Base-by-base conservation (phyloP, 1,140 invertebrate species). In the Cyclina sinensis region DNA sequence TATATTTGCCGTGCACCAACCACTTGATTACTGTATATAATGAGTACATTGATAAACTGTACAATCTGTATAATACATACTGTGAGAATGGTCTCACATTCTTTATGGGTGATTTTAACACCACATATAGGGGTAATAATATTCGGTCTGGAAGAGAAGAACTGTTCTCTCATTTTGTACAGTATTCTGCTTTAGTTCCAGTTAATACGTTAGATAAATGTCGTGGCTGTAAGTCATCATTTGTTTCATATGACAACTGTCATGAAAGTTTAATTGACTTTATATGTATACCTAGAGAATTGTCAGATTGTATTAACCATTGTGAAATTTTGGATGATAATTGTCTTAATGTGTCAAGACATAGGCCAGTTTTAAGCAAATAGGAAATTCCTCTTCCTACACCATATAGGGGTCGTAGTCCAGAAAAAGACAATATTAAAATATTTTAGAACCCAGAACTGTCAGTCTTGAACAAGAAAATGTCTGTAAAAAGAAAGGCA, bases 321-420 rank as follows among this genome's bases (percentile, higher is more conserved):
- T 54, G 48, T 81, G 51, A 81, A 59, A 81, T 81, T 32, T 4
- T 81, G 0, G 78, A 81, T 59, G 78, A 81, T 37, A 7, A 59
- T 24, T 59, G 78, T 81, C 39, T 81, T 37, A 81, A 81, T 81
- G 78, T 81, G 4, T 81, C 78, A 4, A 54, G 78, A 16, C 78
- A 81, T 18, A 81, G 78, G 35, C 51, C 78, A 35, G 78, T 81
- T 27, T 59, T 27, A 3, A 32, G 59, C 12, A 2, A 59, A 39
- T 37, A 27, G 21, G 24, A 27, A 39, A 37, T 37, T 39, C 27
- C 24, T 27, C 9, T 14, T 21, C 51, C 4, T 9, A 5, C 4
- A 57, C 16, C 16, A 21, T 57, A 21, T 14, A 9, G n/a, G 4
- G n/a, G 3, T 14, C 9, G 9, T 48, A 48, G 18, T 14, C 16